Percentiles rank a stretch among this genome's conserved stretches.
Evolutionary conservation across 2,797 vertebrate species (phyloP).

Genomic region (Carcharodon carcharias): DNA sequence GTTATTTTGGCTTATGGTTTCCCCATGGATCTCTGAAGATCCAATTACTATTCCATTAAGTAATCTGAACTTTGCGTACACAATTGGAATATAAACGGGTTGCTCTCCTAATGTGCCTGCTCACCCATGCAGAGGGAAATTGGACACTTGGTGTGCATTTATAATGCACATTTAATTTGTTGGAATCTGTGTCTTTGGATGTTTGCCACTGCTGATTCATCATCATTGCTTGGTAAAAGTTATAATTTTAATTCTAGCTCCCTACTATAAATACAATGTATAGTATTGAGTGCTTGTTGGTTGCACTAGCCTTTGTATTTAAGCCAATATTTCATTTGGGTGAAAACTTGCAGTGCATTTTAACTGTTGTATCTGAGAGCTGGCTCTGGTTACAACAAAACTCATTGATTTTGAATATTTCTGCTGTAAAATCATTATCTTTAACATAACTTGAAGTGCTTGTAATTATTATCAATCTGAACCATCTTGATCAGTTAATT

Average conservation of each 20-base stretch:
- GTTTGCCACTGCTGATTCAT: neutral
- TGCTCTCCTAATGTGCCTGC: neutral
- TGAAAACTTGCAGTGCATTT: neutral
- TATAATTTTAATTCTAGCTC: neutral
- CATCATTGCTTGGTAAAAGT: too few species aligned
- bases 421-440: neutral
- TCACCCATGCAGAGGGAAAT: constrained; percentile 5
- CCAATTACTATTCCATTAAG: constrained; percentile 14
- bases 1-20: neutral
- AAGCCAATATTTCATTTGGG: neutral
- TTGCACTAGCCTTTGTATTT: too few species aligned
- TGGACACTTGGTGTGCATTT: neutral
- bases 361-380: neutral
- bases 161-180: neutral
- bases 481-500: neutral
- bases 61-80: neutral
- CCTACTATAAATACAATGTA: neutral
- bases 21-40: neutral
- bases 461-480: neutral
- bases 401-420: neutral
- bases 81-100: neutral
- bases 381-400: neutral
- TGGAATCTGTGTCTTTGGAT: neutral
- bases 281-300: too few species aligned
- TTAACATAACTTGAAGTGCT: neutral